Percentiles rank a stretch among this genome's conserved stretches.
Evolutionary conservation across 2,113 vertebrate species (phyloP).

Genomic region (Peromyscus maniculatus): DNA sequence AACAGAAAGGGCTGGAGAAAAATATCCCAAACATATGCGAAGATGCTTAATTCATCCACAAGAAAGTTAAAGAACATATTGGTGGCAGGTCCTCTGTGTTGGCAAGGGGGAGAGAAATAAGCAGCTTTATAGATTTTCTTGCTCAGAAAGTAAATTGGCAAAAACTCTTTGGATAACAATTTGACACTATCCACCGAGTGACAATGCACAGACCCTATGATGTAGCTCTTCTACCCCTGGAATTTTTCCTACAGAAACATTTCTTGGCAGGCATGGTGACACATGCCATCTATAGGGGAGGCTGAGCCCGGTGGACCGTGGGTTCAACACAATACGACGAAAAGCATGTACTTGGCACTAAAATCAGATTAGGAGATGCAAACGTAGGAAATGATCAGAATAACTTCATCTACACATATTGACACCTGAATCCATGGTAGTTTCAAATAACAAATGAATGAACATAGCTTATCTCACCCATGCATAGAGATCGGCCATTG

Average conservation of each 20-base stretch:
- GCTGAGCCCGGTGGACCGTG: not conserved
- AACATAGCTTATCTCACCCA: not conserved
- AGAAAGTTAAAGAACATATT: conserved; percentile 6
- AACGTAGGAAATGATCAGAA: not conserved
- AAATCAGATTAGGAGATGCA: not conserved
- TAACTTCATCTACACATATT: not conserved
- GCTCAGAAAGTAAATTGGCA: conserved; percentile 34
- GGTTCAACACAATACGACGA: not conserved
- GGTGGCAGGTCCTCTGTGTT: not conserved
- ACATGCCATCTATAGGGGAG: not conserved
- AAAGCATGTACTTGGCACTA: not conserved
- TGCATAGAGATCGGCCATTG: not conserved
- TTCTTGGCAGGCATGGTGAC: not conserved
- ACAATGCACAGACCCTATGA: not conserved
- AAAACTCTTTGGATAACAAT: not conserved
- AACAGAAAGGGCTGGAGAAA: not conserved
- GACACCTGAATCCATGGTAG: not conserved
- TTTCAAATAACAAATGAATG: not conserved
- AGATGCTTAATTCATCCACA: not conserved
- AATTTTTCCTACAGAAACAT: conserved; percentile 10
- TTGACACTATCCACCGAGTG: not conserved
- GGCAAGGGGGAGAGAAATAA: not conserved
- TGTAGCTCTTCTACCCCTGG: not conserved
- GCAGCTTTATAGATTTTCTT: not conserved
- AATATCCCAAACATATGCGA: conserved; percentile 17